These are phyloP conservation scores for Daphoenositta chrysoptera DNA, from an alignment of 2,113 vertebrate species.

Conservation along the genomic window DNA sequence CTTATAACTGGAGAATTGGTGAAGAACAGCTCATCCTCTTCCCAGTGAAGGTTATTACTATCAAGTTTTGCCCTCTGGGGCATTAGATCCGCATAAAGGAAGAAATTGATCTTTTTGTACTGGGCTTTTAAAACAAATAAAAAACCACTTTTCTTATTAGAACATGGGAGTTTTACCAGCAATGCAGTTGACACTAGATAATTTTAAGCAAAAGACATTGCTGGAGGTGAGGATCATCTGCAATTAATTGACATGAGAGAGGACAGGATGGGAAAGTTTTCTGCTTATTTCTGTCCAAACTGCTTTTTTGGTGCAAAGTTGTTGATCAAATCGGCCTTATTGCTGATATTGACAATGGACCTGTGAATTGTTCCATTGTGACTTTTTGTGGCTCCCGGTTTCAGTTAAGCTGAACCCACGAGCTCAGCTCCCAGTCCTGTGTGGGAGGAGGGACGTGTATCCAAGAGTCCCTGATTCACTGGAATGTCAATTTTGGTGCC, in stretches of 20 bases:
- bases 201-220: background rate
- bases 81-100: background rate
- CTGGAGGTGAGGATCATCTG: background rate
- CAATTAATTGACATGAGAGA: background rate
- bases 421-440: background rate
- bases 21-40: background rate
- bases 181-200: background rate
- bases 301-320: background rate
- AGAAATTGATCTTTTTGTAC: background rate
- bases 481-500: background rate
- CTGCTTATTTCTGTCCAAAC: background rate
- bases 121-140: background rate
- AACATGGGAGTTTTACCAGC: background rate
- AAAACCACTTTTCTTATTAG: background rate
- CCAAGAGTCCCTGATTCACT: background rate
- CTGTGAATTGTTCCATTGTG: background rate
- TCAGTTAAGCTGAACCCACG: background rate
- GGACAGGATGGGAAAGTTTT: background rate
- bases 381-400: background rate
- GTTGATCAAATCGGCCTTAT: background rate
- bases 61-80: background rate
- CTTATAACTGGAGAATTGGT: background rate
- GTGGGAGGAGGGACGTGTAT: accelerated
- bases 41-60: background rate
- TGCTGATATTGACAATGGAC: background rate